Conservation (phyloP, 2,113 vertebrate genomes). For the Geococcyx californianus region DNA sequence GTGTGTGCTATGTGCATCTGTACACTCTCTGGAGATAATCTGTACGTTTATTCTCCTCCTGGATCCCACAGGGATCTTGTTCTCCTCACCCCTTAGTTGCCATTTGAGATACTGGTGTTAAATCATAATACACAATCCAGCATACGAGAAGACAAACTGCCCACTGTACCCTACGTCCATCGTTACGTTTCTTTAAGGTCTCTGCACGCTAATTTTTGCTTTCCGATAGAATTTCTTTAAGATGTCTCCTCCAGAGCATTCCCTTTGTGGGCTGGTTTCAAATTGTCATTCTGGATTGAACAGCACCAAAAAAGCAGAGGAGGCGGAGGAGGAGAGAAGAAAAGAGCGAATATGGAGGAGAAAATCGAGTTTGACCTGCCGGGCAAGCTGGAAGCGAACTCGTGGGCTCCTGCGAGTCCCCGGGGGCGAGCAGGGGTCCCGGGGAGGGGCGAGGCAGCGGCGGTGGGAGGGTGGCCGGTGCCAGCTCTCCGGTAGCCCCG, state of each 20-base stretch:
- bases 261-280: constrained; percentile 34
- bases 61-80: not conserved
- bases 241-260: constrained; percentile 1
- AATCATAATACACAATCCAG: not conserved
- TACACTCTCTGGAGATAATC: not conserved
- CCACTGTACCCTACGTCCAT: not conserved
- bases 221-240: not conserved
- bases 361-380: not conserved
- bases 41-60: not conserved
- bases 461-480: no score
- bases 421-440: no score
- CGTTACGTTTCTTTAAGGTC: not conserved
- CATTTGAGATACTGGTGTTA: not conserved
- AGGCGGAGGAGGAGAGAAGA: constrained; percentile 32
- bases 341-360: constrained; percentile 36
- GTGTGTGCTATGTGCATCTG: no score
- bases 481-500: no score
- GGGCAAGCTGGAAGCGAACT: not conserved
- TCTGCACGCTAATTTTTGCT: not conserved
- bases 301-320: constrained; percentile 14
- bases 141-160: not conserved
- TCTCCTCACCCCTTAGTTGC: not conserved
- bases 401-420: no score
- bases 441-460: no score
- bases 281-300: constrained; percentile 27